Conservation (phyloP, 1,140 invertebrate species). For the Thaumetopoea pityocampa region DNA sequence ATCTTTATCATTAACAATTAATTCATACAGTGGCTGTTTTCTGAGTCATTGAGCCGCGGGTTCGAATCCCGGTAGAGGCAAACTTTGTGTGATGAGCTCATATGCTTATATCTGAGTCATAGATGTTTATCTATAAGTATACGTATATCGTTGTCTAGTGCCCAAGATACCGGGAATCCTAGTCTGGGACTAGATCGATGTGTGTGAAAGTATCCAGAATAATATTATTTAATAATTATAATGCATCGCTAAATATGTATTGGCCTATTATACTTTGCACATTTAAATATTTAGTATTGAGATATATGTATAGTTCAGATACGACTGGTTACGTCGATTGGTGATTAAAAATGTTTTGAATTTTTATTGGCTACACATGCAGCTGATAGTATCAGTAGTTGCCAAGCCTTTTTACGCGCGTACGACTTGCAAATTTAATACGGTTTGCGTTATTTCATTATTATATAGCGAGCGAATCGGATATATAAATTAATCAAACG, state of each 20-base stretch:
- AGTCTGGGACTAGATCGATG: no score
- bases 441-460: not conserved
- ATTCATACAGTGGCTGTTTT: no score
- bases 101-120: no score
- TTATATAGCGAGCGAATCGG: not conserved
- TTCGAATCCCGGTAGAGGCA: no score
- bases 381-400: conserved; percentile 44
- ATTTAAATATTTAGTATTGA: conserved; percentile 8
- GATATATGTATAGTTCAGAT: conserved; percentile 12
- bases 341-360: conserved; percentile 49
- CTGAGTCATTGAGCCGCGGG: no score
- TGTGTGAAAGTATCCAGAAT: no score
- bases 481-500: no score
- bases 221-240: not conserved
- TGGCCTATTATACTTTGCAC: conserved; percentile 8
- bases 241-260: not conserved
- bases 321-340: conserved; percentile 24
- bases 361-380: conserved; percentile 54
- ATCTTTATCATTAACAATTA: no score
- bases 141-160: no score
- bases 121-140: no score
- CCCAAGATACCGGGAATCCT: no score
- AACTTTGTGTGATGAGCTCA: no score
- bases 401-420: conserved; percentile 42
- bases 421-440: conserved; percentile 35